Percentiles rank a stretch among this genome's conserved stretches.
Evolutionary conservation across 2,113 vertebrate genomes (phyloP).

Genomic region (Agapornis roseicollis): DNA sequence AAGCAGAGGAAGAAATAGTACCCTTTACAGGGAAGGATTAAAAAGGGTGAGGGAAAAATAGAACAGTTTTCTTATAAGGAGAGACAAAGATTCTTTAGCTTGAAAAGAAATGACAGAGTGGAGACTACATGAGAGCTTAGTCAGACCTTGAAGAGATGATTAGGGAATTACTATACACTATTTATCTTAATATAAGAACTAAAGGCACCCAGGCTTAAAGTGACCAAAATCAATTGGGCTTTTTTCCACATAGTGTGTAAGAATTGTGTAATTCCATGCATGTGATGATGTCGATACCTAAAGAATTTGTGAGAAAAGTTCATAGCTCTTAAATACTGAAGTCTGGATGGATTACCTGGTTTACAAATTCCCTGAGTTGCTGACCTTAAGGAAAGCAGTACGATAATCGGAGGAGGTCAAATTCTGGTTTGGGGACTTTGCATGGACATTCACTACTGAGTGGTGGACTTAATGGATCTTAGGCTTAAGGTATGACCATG

Average conservation of each 20-base stretch:
- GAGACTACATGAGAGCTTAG: background rate
- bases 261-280: background rate
- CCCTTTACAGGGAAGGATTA: background rate
- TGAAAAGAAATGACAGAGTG: background rate
- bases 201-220: background rate
- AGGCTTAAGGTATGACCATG: background rate
- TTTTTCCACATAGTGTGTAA: rapidly evolving
- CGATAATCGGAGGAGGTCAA: background rate
- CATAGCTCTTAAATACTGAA: background rate
- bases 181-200: background rate
- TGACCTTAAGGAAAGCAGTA: background rate
- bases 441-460: background rate
- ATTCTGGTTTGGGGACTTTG: background rate
- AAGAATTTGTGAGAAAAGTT: background rate
- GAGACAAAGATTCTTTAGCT: background rate
- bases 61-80: background rate
- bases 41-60: background rate
- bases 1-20: background rate
- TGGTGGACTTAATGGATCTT: background rate
- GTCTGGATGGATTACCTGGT: background rate
- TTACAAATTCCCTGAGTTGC: background rate
- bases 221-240: background rate
- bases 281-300: background rate
- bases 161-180: background rate
- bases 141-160: background rate